Conservation (phyloP, 2,113 vertebrate species). For the Brienomyrus longianalis region DNA sequence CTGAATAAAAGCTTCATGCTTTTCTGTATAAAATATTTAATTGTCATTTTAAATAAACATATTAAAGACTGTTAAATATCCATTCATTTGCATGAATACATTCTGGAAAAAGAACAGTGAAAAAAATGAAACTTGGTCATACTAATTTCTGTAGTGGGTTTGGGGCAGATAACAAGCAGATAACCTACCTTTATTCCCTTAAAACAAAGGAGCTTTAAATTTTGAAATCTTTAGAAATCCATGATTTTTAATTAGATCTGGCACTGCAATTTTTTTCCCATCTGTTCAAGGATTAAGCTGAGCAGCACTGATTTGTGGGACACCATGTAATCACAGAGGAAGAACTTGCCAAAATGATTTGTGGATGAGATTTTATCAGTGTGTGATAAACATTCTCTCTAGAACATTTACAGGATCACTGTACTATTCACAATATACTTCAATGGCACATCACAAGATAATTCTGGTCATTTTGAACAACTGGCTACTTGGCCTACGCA, state of each 20-base stretch:
- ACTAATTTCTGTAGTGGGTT: background rate
- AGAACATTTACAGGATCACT: background rate
- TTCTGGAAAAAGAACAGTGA: background rate
- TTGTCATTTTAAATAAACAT: background rate
- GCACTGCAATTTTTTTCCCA: background rate
- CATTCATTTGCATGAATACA: background rate
- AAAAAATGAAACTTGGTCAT: background rate
- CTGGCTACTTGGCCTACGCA: background rate
- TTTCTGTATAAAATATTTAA: background rate
- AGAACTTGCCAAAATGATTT: background rate
- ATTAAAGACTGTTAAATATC: slow-evolving; percentile 6
- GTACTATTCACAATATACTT: background rate
- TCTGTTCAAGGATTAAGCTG: background rate
- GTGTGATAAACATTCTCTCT: background rate
- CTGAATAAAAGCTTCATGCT: background rate
- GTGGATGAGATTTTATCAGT: background rate
- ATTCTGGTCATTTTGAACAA: background rate
- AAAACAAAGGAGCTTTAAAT: background rate
- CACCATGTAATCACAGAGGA: background rate
- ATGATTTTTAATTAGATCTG: background rate
- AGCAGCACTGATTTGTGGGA: background rate
- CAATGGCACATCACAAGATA: background rate
- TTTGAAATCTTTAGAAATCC: background rate
- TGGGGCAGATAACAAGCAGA: background rate
- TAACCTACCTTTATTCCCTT: background rate